phyloP scores from a whole-genome alignment of 2,888 invertebrate genomes.

The Orthosia gracilis region DNA sequence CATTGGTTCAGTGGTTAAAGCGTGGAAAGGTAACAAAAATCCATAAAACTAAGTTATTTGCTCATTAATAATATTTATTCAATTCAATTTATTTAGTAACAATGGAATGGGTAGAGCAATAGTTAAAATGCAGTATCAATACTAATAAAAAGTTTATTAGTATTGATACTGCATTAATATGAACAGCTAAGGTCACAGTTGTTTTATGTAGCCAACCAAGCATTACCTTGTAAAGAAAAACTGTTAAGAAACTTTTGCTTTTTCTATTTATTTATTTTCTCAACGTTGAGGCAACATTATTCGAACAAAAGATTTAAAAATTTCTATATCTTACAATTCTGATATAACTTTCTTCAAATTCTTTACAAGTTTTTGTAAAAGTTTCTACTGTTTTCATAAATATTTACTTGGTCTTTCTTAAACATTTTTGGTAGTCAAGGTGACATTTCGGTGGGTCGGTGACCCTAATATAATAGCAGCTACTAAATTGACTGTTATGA shows the following conservation, averaged over 20 bases:
- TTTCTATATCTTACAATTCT: not conserved
- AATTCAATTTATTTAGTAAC: too few species aligned
- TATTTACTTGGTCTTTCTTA: conserved; percentile 17
- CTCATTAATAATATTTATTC: too few species aligned
- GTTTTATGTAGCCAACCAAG: not conserved
- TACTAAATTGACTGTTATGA: too few species aligned
- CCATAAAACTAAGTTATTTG: too few species aligned
- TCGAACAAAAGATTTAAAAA: not conserved
- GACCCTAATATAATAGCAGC: too few species aligned
- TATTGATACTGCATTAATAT: not conserved
- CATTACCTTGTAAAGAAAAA: conserved; percentile 11
- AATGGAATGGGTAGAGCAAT: too few species aligned
- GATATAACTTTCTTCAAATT: conserved; percentile 5
- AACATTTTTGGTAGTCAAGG: not conserved
- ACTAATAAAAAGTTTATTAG: too few species aligned
- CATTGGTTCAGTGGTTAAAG: too few species aligned
- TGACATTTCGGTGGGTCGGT: too few species aligned
- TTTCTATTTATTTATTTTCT: conserved; percentile 11
- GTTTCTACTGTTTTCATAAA: not conserved
- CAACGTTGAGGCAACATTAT: not conserved
- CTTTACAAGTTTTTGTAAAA: not conserved
- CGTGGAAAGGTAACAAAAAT: too few species aligned
- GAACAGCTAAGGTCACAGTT: not conserved
- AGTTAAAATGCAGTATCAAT: too few species aligned
- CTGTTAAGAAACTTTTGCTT: conserved; percentile 5